A percentile compares a stretch with the other conserved stretches of the same genome.
These are phyloP conservation scores for Steatornis caripensis DNA, from an alignment of 2,113 vertebrate genomes.

Conservation along the genomic window DNA sequence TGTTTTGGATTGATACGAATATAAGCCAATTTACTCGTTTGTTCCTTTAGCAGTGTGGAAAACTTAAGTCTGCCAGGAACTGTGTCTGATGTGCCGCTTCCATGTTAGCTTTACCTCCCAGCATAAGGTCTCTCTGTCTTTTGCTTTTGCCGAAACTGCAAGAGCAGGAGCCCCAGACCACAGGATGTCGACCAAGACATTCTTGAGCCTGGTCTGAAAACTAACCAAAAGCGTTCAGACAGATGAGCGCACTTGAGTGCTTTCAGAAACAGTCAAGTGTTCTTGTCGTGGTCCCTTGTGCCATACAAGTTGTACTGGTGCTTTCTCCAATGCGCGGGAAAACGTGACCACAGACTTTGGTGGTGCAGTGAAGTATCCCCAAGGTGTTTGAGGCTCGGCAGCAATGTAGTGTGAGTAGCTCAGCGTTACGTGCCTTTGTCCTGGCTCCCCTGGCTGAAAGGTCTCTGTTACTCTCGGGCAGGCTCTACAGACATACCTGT, in stretches of 20 bases:
- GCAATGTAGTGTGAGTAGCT: not conserved
- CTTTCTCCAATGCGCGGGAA: not conserved
- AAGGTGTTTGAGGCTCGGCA: not conserved
- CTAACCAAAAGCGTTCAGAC: not conserved
- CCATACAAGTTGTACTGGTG: not conserved
- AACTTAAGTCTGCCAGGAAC: not conserved
- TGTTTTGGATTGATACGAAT: not conserved
- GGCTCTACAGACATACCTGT: not conserved
- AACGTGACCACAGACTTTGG: fast-evolving
- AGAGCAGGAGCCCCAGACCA: not conserved
- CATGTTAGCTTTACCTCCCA: not conserved
- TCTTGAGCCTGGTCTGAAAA: not conserved
- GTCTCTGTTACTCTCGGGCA: not conserved
- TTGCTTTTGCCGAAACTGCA: not conserved
- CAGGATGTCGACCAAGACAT: not conserved
- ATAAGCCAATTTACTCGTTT: not conserved
- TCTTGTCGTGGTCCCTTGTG: not conserved
- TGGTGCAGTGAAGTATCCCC: not conserved
- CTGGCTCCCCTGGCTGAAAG: not conserved
- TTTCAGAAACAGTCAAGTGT: not conserved
- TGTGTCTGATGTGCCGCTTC: not conserved
- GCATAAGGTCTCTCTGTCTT: not conserved
- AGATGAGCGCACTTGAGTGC: not conserved
- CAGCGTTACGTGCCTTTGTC: not conserved
- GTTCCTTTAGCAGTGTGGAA: not conserved